A percentile compares a stretch with the other conserved stretches of the same genome.
These are phyloP conservation scores for Penaeus japonicus DNA, from an alignment of 1,140 invertebrate species.

Conservation along the genomic window DNA sequence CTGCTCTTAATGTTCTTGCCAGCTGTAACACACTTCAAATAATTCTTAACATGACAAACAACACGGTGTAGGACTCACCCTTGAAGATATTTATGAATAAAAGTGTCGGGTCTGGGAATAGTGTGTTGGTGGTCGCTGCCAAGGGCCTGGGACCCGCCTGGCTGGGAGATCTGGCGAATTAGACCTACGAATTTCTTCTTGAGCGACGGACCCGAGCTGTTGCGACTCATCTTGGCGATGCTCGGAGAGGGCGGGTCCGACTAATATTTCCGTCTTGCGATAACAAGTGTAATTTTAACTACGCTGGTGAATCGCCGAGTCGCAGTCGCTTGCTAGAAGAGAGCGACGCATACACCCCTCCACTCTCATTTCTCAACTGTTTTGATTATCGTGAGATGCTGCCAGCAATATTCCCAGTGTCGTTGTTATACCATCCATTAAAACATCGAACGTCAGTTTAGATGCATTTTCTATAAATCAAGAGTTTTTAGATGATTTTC, in stretches of 20 bases:
- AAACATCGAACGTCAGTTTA: too few species aligned
- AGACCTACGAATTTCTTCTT: conserved; percentile 78
- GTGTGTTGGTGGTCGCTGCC: conserved; percentile 65
- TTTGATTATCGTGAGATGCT: conserved; percentile 36
- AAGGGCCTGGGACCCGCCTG: conserved; percentile 69
- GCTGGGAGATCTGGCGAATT: conserved; percentile 74
- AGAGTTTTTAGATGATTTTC: too few species aligned
- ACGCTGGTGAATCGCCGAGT: background rate
- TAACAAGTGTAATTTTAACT: background rate
- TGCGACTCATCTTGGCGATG: conserved; percentile 40
- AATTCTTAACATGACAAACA: too few species aligned
- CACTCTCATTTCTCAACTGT: conserved; percentile 16
- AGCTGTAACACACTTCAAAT: too few species aligned
- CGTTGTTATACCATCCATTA: background rate
- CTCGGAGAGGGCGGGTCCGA: background rate
- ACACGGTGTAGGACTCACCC: conserved; percentile 68
- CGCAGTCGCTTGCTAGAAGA: background rate
- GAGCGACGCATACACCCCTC: background rate
- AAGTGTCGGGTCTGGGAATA: conserved; percentile 71
- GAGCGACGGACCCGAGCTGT: conserved; percentile 68
- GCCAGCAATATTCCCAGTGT: background rate
- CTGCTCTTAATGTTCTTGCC: too few species aligned
- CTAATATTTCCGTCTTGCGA: background rate
- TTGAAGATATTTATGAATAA: conserved; percentile 77
- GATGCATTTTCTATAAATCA: too few species aligned